Conservation (phyloP, 2,113 vertebrate genomes). For the Gopherus evgoodei region DNA sequence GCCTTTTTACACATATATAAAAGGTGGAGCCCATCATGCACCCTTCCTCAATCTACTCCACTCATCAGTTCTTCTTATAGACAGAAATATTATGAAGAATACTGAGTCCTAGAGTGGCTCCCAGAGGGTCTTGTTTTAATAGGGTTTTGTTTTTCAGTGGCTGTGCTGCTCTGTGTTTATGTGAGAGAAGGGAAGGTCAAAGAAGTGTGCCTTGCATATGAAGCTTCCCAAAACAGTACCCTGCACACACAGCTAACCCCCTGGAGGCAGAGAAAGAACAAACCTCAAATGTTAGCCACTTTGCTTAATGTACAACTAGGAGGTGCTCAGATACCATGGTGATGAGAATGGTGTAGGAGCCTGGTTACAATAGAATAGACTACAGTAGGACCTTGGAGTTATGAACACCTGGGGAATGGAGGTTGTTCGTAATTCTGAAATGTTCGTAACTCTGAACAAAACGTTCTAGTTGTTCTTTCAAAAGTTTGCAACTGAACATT, state of each 20-base stretch:
- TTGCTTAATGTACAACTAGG: not conserved
- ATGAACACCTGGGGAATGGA: too few relatives aligned
- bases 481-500: too few relatives aligned
- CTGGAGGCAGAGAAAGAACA: not conserved
- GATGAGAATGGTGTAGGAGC: not conserved
- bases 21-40: accelerated
- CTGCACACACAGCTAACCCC: not conserved
- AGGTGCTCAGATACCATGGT: not conserved
- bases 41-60: not conserved
- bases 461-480: too few relatives aligned
- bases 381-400: too few relatives aligned
- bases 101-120: too few relatives aligned
- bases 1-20: not conserved
- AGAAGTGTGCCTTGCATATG: not conserved
- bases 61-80: not conserved
- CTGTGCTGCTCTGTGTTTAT: not conserved
- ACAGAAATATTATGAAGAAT: not conserved
- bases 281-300: not conserved
- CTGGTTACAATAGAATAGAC: not conserved
- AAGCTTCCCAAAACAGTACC: not conserved
- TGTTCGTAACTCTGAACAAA: too few relatives aligned
- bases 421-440: too few relatives aligned
- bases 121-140: not conserved
- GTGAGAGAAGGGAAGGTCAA: not conserved
- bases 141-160: not conserved